Base-by-base conservation (phyloP, 2,113 vertebrate species). In the Pitta sordida region DNA sequence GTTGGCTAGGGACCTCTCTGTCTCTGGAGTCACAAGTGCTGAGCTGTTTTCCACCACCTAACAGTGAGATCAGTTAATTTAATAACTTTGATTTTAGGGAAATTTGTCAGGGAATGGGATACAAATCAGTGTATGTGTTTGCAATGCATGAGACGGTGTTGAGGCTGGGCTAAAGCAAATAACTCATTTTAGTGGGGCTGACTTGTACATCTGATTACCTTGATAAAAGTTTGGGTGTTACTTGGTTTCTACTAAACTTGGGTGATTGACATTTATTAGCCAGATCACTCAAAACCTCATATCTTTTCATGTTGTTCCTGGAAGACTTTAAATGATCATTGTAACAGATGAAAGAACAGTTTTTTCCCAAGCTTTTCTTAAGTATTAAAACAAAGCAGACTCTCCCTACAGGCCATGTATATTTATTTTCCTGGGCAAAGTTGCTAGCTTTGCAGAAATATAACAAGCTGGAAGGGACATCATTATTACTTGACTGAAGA, bases 211-310 rank as follows among this genome's bases (percentile, higher is more conserved):
- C 27, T 55, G 77, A 89, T 82, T 43, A 67, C 48, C 73, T 96
- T 82, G 62, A 82, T 91, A 94, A 92, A 95, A 95, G 39, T 91
- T 95, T 68, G 46, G 37, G 24, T 86, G 44, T 89, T 94, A 51
- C 60, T 92, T 4, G 3, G 58, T 83, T 88, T 59, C 37, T 53
- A 11, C 46, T 62, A 65, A 86, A 85, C 55, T 51, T 78, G 12
- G 0, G 5, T 86, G 86, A 91, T 56, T 90, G 88, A 62, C 59
- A 9, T 86, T 88, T 86, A 81, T 84, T 88, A 89, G 56, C 43
- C 56, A 83, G 56, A 67, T 88, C 63, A 59, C 27, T 64, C 64
- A 81, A 15, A 76, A 64, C 29, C 41, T 82, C 13, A 0, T 71
- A 51, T 55, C 63, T 76, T 91, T 78, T 84, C 48, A 16, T 87